These are phyloP conservation scores for Drosophila basisetae DNA, from an alignment of 2,888 invertebrate genomes.

Conservation along the genomic window DNA sequence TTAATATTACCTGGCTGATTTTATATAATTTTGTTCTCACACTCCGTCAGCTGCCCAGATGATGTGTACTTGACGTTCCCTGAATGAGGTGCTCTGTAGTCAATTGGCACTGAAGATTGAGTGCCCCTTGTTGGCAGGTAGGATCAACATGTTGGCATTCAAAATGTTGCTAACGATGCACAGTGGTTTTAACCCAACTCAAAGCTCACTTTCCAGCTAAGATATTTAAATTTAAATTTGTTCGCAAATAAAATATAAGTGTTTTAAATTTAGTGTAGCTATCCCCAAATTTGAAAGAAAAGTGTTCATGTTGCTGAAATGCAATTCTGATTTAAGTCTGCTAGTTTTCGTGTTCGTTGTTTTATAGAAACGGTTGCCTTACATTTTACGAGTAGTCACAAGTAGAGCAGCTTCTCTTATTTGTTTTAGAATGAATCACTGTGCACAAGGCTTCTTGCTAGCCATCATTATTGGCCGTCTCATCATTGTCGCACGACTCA, in stretches of 20 bases:
- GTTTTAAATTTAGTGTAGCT: neutral
- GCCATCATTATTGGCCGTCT: constrained; percentile 46
- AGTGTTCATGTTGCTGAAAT: neutral
- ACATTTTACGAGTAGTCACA: neutral
- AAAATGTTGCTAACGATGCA: constrained; percentile 71
- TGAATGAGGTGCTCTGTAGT: constrained; percentile 49
- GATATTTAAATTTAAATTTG: neutral
- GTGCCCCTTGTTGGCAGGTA: constrained; percentile 35
- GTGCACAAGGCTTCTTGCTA: constrained; percentile 22
- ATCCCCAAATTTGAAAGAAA: neutral
- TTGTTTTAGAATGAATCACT: constrained; percentile 18
- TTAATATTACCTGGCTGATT: neutral
- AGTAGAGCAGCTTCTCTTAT: neutral
- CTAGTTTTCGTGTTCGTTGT: neutral
- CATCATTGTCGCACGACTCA: constrained; percentile 81
- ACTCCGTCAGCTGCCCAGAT: constrained; percentile 61
- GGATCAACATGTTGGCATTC: constrained; percentile 52
- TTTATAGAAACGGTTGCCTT: neutral
- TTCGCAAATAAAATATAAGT: neutral
- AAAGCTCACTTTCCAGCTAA: neutral
- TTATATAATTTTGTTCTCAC: constrained; percentile 66
- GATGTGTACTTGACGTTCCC: constrained; percentile 49
- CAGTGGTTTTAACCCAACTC: constrained; percentile 24
- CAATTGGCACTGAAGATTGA: constrained; percentile 54
- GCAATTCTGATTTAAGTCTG: neutral